Evolutionary conservation across 2,113 vertebrate genomes (phyloP), one percentile per base, ranked within the genome.

Genomic region (Coptodon bakossiorum): DNA sequence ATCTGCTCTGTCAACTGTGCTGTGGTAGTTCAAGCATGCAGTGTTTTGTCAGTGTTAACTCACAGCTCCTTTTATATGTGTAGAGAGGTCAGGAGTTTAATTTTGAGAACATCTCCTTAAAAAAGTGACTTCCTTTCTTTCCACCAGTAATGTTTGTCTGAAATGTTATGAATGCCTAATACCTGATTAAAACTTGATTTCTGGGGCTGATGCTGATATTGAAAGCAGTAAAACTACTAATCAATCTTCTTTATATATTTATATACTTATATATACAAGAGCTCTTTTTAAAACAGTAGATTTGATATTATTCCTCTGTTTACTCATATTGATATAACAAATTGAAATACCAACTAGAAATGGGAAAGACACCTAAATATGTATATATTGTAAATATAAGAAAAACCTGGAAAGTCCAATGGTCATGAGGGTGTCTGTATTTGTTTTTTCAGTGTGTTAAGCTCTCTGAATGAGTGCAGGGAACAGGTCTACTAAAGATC

Each of bases 1-100:
- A 95, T 95, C 79, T 93, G 48, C 86, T 88, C 87, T 48, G 89
- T 88, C 88, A 79, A 89, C 88, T 89, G 86, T 36, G 76, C 79
- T 54, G 22, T n/a, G 59, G 81, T 81, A 29, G 76, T 43, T 90
- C 79, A 80, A 59, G 8, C 87, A 83, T 27, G 40, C 84, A 8
- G 83, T 24, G 71, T 45, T 86, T 79, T 71, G 68, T 80, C 79
- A 48, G 57, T 48, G 84, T 85, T 82, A 86, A 76, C 29, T 59
- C 82, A 54, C 81, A 81, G 80, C 71, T 76, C 90, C 85, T 88
- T 90, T 89, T 81, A 82, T 79, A 82, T 29, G 48, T 82, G 6
- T 54, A 19, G 24, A 16, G 22, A 9, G 43, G 73, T 53, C 61
- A 73, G 76, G n/a, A 13, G 40, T 54, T 82, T 82, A 53, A 24